A percentile compares a stretch with the other conserved stretches of the same genome.
phyloP scores from a whole-genome alignment of 92 coral and sea anemone species.

The Blastomussa wellsi region DNA sequence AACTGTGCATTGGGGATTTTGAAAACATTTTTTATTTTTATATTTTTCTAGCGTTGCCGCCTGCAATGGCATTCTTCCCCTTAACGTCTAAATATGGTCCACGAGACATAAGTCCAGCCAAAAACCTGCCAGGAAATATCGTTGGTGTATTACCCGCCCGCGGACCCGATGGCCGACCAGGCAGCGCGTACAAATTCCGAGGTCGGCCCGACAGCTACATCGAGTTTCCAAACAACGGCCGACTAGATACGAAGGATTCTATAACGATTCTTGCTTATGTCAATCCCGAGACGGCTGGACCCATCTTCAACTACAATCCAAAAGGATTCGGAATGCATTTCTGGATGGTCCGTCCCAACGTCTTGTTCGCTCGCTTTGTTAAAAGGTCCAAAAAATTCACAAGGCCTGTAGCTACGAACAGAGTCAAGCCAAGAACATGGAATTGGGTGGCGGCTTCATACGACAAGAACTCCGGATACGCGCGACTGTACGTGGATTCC shows the following conservation, averaged over 20 bases:
- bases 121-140: constrained; percentile 60
- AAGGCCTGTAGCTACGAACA: constrained; percentile 44
- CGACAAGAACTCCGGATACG: constrained; percentile 55
- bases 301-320: constrained; percentile 61
- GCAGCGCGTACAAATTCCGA: constrained; percentile 61
- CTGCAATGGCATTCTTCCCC: constrained; percentile 80
- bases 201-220: constrained; percentile 73
- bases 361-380: constrained; percentile 67
- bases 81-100: constrained; percentile 47
- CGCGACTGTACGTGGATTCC: constrained; percentile 52
- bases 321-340: constrained; percentile 67
- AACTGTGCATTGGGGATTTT: not conserved
- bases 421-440: constrained; percentile 59
- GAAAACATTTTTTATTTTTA: not conserved
- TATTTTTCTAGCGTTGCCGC: constrained; percentile 56
- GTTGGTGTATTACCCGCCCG: constrained; percentile 39
- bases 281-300: constrained; percentile 73
- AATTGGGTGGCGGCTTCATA: constrained; percentile 57
- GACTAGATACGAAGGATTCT: constrained; percentile 56
- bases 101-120: constrained; percentile 66
- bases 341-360: constrained; percentile 66
- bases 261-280: constrained; percentile 70
- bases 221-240: constrained; percentile 77
- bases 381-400: constrained; percentile 47
- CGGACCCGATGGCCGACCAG: constrained; percentile 72